Evolutionary conservation across 2,113 vertebrate genomes (phyloP).

Genomic region (Pleuronectes platessa): DNA sequence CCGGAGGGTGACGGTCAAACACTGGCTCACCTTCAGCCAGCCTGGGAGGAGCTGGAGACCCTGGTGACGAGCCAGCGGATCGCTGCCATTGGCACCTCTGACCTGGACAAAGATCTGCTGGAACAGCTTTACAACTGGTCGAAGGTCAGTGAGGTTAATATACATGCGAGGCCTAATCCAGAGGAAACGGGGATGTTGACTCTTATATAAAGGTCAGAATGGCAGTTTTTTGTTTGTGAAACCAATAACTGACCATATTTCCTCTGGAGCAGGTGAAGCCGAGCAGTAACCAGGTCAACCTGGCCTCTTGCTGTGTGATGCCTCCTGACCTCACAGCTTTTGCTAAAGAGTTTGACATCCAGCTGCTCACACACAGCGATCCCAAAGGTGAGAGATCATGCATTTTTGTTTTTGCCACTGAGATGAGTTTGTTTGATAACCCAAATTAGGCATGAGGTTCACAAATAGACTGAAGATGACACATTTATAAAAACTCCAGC

Average conservation of each 20-base stretch:
- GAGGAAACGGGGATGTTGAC: not conserved
- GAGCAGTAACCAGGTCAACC: slow-evolving; percentile 98
- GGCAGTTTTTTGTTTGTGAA: not conserved
- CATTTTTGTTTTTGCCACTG: not conserved
- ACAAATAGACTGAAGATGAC: too few relatives aligned
- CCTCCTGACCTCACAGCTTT: slow-evolving; percentile 97
- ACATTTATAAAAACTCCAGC: too few relatives aligned
- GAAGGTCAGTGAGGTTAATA: slow-evolving; percentile 81
- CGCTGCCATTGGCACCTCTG: slow-evolving; percentile 94
- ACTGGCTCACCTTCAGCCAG: slow-evolving; percentile 91
- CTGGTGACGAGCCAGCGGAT: slow-evolving; percentile 90
- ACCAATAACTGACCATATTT: not conserved
- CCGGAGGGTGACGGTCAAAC: slow-evolving; percentile 86
- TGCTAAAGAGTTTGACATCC: slow-evolving; percentile 96
- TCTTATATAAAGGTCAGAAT: not conserved
- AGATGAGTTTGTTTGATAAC: not conserved
- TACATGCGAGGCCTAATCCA: not conserved
- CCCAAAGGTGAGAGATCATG: slow-evolving; percentile 88
- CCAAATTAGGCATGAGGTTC: too few relatives aligned
- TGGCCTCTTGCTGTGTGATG: slow-evolving; percentile 99
- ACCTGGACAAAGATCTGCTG: slow-evolving; percentile 93
- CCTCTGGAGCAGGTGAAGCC: slow-evolving; percentile 89
- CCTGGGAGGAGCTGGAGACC: slow-evolving; percentile 92
- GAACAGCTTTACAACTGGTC: slow-evolving; percentile 97
- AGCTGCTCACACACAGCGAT: slow-evolving; percentile 96